Evolutionary conservation across 1,140 invertebrate genomes (phyloP), one percentile per base, ranked within the genome.

Genomic region (Pygmarrhopalites habei): DNA sequence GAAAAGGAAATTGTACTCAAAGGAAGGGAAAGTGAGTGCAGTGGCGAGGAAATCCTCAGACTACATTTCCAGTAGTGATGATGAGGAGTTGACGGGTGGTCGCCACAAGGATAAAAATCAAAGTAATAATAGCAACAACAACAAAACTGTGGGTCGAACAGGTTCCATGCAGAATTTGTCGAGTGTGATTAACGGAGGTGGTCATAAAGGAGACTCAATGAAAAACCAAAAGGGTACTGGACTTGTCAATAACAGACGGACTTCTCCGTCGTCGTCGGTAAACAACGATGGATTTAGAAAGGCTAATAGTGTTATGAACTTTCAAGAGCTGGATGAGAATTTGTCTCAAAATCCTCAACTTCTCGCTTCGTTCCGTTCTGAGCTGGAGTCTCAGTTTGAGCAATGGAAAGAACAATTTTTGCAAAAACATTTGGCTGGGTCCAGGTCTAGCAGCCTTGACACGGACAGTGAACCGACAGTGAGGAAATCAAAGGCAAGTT

Each of bases 331-430:
- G 25, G 62, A 60, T 23, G 44, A 60, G 21, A 56, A 55, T 55
- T 58, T 65, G 47, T n/a, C 56, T 21, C 32, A 62, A 12, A 61
- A 68, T 53, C 58, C 66, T 21, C 46, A 64, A 25, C 52, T 62
- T 15, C 25, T 64, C 23, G 47, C 62, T n/a, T 49, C 55, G 26
- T 68, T 60, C 39, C 55, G 39, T 15, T 23, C 49, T 21, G 65
- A 71, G 29, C 52, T 70, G 7, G 68, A 67, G 52, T 39, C 47
- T 21, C 68, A 70, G 28, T 64, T 71, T 61, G 66, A 71, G 43
- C 66, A 71, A 49, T 71, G 66, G 66, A 71, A 71, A 32, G 47
- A 66, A 29, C 41, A 71, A 25, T 71, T 68, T 43, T 15, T 68
- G 15, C 49, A 71, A 28, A 64, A 64, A 19, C 69, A 68, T 56